phyloP scores from a whole-genome alignment of 1,140 invertebrate species.

The Anastatus disparis region DNA sequence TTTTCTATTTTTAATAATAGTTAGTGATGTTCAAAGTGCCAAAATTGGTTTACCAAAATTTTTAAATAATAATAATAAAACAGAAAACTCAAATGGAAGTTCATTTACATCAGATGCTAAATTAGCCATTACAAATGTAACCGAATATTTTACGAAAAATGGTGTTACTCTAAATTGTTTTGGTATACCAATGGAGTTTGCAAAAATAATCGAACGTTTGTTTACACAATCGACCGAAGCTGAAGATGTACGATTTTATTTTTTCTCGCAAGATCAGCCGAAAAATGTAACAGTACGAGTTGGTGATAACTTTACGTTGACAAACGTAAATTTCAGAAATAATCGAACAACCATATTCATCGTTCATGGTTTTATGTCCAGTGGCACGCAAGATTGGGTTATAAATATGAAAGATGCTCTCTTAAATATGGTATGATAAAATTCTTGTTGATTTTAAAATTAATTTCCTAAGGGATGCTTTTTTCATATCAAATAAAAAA shows the following conservation, averaged over 20 bases:
- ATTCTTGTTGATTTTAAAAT: too few species aligned
- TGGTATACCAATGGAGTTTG: conserved; percentile 10
- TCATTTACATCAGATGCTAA: too few species aligned
- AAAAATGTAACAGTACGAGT: conserved; percentile 49
- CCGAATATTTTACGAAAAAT: too few species aligned
- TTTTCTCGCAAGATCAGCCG: conserved; percentile 52
- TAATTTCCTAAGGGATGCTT: too few species aligned
- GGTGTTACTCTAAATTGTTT: conserved; percentile 10
- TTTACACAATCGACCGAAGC: conserved; percentile 37
- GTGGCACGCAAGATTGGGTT: conserved; percentile 68
- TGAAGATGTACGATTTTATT: conserved; percentile 56
- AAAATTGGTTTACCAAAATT: too few species aligned
- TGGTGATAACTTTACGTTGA: conserved; percentile 69
- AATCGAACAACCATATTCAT: conserved; percentile 67
- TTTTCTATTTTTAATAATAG: too few species aligned
- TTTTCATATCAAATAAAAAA: too few species aligned
- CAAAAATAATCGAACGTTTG: neutral
- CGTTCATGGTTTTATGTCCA: conserved; percentile 70
- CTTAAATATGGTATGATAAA: conserved; percentile 62
- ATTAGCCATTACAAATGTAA: too few species aligned
- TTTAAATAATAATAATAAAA: too few species aligned
- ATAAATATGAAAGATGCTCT: conserved; percentile 67
- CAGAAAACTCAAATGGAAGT: too few species aligned
- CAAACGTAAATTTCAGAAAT: conserved; percentile 68
- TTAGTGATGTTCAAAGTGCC: too few species aligned